Conservation (phyloP, 2,888 invertebrate species). For the Cosmia pyralina region DNA sequence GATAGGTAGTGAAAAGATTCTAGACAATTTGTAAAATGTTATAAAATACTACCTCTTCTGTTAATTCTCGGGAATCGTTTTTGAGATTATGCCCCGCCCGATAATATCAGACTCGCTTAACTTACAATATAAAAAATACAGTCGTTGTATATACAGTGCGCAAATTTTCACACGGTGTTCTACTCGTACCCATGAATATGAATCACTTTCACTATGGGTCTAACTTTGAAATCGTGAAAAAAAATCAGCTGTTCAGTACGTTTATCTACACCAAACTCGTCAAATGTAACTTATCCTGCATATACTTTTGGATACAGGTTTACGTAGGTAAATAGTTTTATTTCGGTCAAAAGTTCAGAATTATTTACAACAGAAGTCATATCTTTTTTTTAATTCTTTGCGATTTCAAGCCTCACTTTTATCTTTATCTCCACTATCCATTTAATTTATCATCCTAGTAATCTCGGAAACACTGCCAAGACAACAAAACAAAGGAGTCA, state of each 20-base stretch:
- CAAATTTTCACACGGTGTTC: too few species aligned
- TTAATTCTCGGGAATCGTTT: not conserved
- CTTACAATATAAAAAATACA: not conserved
- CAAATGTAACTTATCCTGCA: too few species aligned
- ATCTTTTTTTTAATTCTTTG: too few species aligned
- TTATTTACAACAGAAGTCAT: not conserved
- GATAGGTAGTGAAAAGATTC: not conserved
- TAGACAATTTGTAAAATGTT: not conserved
- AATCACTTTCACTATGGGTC: too few species aligned
- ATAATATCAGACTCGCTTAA: not conserved
- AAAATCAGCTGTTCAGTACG: too few species aligned
- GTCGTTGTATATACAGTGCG: not conserved
- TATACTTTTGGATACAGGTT: not conserved
- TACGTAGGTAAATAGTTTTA: not conserved
- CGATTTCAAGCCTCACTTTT: not conserved
- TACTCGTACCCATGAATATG: too few species aligned
- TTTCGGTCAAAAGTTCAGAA: not conserved
- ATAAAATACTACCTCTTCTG: not conserved
- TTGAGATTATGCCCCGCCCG: not conserved
- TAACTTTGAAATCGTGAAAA: too few species aligned
- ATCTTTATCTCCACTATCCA: not conserved
- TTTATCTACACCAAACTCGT: too few species aligned
- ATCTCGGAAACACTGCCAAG: slow-evolving; percentile 14
- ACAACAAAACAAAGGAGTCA: slow-evolving; percentile 45
- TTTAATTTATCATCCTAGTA: slow-evolving; percentile 17